These are phyloP conservation scores for Polyommatus iphigenia DNA, from an alignment of 2,888 invertebrate genomes.

Conservation along the genomic window DNA sequence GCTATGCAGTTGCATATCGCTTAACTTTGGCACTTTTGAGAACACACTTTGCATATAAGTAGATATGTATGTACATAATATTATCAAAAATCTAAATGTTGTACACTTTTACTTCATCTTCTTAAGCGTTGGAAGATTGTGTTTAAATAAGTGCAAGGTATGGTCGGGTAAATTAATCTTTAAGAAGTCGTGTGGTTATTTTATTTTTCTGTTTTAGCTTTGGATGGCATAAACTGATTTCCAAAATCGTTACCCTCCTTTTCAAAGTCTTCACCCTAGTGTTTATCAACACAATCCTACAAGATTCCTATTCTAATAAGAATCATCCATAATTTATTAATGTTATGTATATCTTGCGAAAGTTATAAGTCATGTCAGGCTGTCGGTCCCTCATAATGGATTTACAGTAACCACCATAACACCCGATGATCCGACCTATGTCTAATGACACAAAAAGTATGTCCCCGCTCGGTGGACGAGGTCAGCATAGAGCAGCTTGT, in stretches of 20 bases:
- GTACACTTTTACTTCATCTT: too few species aligned
- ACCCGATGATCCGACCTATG: constrained; percentile 62
- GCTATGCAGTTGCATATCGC: constrained; percentile 11
- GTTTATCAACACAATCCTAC: background rate
- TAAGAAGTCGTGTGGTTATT: too few species aligned
- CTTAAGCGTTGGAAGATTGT: too few species aligned
- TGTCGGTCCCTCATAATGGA: constrained; percentile 59
- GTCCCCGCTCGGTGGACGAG: constrained; percentile 68
- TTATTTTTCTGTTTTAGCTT: too few species aligned
- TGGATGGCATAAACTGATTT: too few species aligned
- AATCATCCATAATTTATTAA: background rate
- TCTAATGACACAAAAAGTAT: constrained; percentile 79
- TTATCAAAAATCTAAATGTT: too few species aligned
- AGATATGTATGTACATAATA: too few species aligned
- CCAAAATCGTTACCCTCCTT: background rate
- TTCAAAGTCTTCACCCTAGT: background rate
- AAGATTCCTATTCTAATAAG: background rate
- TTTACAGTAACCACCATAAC: constrained; percentile 64
- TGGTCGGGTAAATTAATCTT: too few species aligned
- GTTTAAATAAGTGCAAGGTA: too few species aligned
- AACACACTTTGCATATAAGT: background rate
- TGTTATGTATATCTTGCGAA: constrained; percentile 18
- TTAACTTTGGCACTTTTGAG: background rate
- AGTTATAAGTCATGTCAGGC: constrained; percentile 43
- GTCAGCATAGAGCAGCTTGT: constrained; percentile 52